Evolutionary conservation across 2,888 invertebrate species (phyloP).

Genomic region (Drosophila subsilvestris): DNA sequence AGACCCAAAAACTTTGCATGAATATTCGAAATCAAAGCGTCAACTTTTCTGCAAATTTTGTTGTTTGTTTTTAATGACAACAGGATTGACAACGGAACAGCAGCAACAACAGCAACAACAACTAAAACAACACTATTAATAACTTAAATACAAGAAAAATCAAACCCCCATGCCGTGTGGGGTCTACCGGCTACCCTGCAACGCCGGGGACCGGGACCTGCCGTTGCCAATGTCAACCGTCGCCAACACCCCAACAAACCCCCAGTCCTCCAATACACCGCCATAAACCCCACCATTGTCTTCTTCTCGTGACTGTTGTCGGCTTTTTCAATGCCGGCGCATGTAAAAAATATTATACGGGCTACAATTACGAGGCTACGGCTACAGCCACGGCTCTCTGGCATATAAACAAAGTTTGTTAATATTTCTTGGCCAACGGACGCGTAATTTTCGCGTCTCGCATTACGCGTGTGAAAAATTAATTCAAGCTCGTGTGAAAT

Average conservation of each 20-base stretch:
- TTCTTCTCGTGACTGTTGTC: conserved; percentile 18
- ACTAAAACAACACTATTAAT: conserved; percentile 72
- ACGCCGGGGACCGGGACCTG: conserved; percentile 18
- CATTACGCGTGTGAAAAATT: conserved; percentile 52
- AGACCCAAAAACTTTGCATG: conserved; percentile 6
- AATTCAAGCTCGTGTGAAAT: conserved; percentile 9
- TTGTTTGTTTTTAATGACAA: conserved; percentile 79
- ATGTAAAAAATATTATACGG: conserved; percentile 48
- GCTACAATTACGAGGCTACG: conserved; percentile 20
- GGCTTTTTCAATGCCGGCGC: conserved; percentile 69
- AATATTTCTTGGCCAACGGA: conserved; percentile 64
- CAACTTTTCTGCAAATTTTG: conserved; percentile 38
- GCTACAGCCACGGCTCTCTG: conserved; percentile 32
- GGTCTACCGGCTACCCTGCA: neutral
- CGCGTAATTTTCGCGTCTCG: conserved; percentile 52
- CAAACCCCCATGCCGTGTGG: conserved; percentile 18
- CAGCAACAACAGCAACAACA: conserved; percentile 54
- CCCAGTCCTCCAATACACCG: conserved; percentile 29
- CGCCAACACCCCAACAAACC: conserved; percentile 74
- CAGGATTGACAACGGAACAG: conserved; percentile 68
- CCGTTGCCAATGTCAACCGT: conserved; percentile 81
- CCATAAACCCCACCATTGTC: conserved; percentile 21
- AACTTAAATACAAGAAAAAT: conserved; percentile 64
- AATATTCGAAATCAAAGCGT: conserved; percentile 49
- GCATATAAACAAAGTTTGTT: conserved; percentile 70